Evolutionary conservation across 2,888 invertebrate genomes (phyloP).

Genomic region (Ochropacha duplaris): DNA sequence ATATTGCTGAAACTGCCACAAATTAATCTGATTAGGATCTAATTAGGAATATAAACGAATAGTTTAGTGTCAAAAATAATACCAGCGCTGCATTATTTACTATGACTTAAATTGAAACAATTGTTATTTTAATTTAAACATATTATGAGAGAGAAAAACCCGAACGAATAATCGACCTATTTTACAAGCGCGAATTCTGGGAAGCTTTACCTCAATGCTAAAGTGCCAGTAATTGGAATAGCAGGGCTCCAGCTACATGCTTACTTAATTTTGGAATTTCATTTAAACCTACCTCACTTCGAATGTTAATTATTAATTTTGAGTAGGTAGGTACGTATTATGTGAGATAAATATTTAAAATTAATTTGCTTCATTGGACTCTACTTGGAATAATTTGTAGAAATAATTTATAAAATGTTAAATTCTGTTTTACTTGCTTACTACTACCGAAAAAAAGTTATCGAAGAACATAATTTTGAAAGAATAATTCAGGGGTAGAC

Average conservation of each 20-base stretch:
- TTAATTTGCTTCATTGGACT: no score
- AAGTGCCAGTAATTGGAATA: not conserved
- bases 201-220: not conserved
- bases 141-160: not conserved
- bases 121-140: not conserved
- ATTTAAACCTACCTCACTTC: not conserved
- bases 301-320: not conserved
- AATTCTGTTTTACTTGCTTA: no score
- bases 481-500: not conserved
- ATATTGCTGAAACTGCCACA: no score
- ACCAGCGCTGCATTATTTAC: not conserved
- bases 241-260: not conserved
- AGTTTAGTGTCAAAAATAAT: not conserved
- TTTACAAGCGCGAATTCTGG: not conserved
- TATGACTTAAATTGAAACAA: not conserved
- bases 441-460: no score
- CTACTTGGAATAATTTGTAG: no score
- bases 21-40: no score
- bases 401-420: no score
- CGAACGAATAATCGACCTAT: not conserved
- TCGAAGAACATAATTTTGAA: no score
- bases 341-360: no score
- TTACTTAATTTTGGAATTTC: conserved; percentile 1
- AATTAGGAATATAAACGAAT: not conserved
- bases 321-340: not conserved